phyloP scores from a whole-genome alignment of 2,113 vertebrate species.

The Herpailurus yagouaroundi region DNA sequence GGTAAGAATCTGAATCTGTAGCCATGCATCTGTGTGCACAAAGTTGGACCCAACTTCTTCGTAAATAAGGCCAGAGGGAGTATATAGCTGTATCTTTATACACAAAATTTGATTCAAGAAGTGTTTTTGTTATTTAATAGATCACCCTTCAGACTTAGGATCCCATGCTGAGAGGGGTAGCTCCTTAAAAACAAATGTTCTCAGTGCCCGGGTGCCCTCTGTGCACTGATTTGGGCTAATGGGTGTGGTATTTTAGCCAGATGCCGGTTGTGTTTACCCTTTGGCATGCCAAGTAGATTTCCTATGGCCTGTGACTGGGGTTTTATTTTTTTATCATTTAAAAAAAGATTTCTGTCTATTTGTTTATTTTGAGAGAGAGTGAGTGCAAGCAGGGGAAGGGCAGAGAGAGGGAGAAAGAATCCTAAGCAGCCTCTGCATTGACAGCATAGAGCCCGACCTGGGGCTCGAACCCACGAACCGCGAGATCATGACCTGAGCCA shows the following conservation, averaged over 20 bases:
- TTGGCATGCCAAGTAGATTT: neutral
- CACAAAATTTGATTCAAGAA: neutral
- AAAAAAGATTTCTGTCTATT: no score
- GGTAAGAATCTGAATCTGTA: neutral
- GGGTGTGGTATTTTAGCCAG: neutral
- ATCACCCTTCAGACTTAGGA: neutral
- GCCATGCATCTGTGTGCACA: neutral
- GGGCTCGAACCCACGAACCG: no score
- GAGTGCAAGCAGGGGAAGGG: no score
- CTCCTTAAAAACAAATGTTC: neutral
- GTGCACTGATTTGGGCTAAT: neutral
- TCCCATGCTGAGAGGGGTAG: neutral
- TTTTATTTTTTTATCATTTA: neutral
- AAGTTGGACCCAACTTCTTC: neutral
- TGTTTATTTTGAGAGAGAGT: no score
- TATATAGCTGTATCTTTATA: neutral
- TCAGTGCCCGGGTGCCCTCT: accelerated
- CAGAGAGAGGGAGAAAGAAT: no score
- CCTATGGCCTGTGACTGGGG: neutral
- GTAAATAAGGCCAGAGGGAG: neutral
- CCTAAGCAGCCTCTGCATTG: no score
- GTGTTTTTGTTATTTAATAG: neutral
- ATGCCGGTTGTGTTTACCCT: neutral
- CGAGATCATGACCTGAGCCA: no score
- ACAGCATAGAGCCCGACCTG: no score